Percentiles rank a stretch among this genome's conserved stretches.
Conservation (phyloP, 2,797 vertebrate genomes). For the Numenius phaeopus region DNA sequence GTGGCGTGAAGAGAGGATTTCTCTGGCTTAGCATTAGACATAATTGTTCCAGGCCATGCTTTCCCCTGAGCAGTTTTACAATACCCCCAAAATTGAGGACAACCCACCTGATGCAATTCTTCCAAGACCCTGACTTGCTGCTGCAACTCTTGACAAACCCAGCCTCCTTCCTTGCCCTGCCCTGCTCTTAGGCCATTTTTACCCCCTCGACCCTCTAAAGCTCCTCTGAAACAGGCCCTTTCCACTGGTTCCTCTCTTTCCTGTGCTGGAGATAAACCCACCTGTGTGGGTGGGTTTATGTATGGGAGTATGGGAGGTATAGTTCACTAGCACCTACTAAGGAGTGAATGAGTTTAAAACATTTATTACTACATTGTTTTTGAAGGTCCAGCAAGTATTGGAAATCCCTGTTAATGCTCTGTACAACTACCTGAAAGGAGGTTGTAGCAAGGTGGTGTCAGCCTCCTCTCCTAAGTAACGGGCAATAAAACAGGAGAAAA, state of each 20-base stretch:
- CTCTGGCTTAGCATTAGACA: constrained; percentile 52
- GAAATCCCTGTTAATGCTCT: background rate
- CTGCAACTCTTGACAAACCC: background rate
- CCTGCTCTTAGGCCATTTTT: background rate
- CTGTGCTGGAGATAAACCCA: background rate
- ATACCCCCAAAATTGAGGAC: background rate
- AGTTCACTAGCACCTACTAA: background rate
- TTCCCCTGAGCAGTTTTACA: background rate
- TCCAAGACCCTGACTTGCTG: background rate
- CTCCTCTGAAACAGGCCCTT: background rate
- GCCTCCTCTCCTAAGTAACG: background rate
- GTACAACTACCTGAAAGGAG: background rate
- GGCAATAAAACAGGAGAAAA: background rate
- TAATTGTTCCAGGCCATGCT: background rate
- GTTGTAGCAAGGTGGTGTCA: background rate
- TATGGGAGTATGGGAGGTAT: background rate
- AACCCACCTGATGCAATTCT: background rate
- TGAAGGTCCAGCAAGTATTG: background rate
- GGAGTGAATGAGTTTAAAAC: background rate
- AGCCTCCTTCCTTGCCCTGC: background rate
- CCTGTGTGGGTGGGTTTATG: too few relatives aligned
- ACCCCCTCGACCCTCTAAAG: background rate
- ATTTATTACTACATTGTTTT: background rate
- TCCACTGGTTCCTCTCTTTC: background rate
- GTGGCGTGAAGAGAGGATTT: constrained; percentile 50